These are phyloP conservation scores for Lagorchestes hirsutus DNA, from an alignment of 2,797 vertebrate species.

Conservation along the genomic window DNA sequence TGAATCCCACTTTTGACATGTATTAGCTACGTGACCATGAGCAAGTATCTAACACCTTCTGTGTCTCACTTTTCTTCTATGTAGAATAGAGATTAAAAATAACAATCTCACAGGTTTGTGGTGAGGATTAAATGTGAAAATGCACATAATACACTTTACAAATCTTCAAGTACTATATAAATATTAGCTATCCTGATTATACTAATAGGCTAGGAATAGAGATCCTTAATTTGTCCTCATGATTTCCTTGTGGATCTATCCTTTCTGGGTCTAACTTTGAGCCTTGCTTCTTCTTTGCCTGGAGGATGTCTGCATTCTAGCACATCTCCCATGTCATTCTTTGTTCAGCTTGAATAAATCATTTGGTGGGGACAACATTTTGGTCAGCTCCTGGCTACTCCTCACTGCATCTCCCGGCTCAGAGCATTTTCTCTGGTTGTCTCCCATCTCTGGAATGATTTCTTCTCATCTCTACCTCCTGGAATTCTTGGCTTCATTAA, in stretches of 20 bases:
- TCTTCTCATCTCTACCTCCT: neutral
- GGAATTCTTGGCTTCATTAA: neutral
- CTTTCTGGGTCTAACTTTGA: neutral
- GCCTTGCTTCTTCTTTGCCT: neutral
- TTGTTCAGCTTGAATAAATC: slow-evolving; percentile 12
- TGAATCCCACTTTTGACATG: neutral
- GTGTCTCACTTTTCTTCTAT: neutral
- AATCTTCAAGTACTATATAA: neutral
- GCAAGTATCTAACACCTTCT: neutral
- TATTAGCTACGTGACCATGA: neutral
- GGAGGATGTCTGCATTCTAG: neutral
- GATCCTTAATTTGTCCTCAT: neutral
- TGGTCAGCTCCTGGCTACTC: neutral
- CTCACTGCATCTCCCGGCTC: neutral
- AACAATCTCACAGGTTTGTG: neutral
- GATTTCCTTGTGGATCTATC: neutral
- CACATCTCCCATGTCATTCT: neutral
- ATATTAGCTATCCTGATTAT: neutral
- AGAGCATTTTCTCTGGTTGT: neutral
- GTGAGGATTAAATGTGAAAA: neutral
- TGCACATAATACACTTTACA: neutral
- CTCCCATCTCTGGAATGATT: neutral
- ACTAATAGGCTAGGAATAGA: neutral
- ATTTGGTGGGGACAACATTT: slow-evolving; percentile 9
- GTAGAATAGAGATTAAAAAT: neutral